Base-by-base conservation (phyloP, 2,797 vertebrate species). In the Acipenser ruthenus region DNA sequence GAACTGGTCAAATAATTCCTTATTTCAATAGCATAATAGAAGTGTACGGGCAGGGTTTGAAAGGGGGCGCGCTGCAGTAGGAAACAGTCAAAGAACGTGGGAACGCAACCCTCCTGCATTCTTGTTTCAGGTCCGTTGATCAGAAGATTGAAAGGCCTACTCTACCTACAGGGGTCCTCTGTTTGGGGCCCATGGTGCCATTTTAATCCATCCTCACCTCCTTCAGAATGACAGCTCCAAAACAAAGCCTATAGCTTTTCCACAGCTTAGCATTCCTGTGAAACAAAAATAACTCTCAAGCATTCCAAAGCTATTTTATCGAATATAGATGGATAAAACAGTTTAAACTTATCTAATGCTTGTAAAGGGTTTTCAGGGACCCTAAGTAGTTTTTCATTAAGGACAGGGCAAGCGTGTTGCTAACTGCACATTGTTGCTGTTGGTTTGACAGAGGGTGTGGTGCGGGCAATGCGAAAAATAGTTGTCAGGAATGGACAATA, bases 71-170 rank as follows among this genome's bases (percentile, higher is more conserved):
- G 85, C 88, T 87, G 83, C 81, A 79, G 84, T 84, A 86, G 84
- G 82, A 84, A 85, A 89, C 86, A 85, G 83, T 84, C 83, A 85
- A 83, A 86, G 83, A 82, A 89, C 89, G 89, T 92, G 91, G 89
- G 91, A 93, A 92, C 84, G 80, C 81, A 83, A 81, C 84, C 83
- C 83, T 84, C 82, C 87, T 83, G 82, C 83, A 87, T 87, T 86
- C 89, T 85, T 83, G 86, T 92, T 93, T 92, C 86, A 88, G 89
- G 86, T 92, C 86, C 70, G 82, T 86, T 89, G 90, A 91, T 91
- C 90, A 91, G 90, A 91, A 86, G 86, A 87, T 80, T 86, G 86
- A 87, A 88, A 87, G 82, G 77, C 80, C 80, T 79, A 80, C 79
- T 86, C 79, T 84, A 82, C 86, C 86, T 85, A 85, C 75, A 78